A percentile compares a stretch with the other conserved stretches of the same genome.
phyloP scores from a whole-genome alignment of 2,888 invertebrate genomes.

The Aspidiotus destructor region DNA sequence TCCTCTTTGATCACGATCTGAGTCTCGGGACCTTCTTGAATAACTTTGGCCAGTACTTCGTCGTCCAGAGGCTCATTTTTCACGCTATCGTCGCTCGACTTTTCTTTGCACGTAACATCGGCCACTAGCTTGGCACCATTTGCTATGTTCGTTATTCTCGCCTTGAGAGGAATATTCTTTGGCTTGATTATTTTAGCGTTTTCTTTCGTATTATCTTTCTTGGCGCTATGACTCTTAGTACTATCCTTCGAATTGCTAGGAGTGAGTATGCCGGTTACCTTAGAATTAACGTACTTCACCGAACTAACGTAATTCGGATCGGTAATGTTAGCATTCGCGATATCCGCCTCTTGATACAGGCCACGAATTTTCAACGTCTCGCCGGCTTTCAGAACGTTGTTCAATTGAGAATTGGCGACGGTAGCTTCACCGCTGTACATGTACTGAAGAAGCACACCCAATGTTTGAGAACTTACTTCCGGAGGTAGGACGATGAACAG shows the following conservation, averaged over 20 bases:
- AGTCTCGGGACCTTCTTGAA: slow-evolving; percentile 34
- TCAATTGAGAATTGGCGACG: slow-evolving; percentile 72
- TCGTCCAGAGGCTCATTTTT: slow-evolving; percentile 27
- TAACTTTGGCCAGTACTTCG: slow-evolving; percentile 23
- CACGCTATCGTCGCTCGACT: slow-evolving; percentile 11
- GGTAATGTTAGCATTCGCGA: slow-evolving; percentile 37
- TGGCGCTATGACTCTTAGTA: slow-evolving; percentile 4
- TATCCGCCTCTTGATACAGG: slow-evolving; percentile 60
- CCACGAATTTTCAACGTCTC: slow-evolving; percentile 72
- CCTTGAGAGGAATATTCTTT: slow-evolving; percentile 11
- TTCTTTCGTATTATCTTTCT: slow-evolving; percentile 28
- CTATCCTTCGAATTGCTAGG: slow-evolving; percentile 23
- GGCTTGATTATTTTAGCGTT: slow-evolving; percentile 23
- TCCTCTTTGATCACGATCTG: slow-evolving; percentile 49
- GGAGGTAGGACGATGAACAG: slow-evolving; percentile 64
- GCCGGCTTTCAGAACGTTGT: slow-evolving; percentile 69
- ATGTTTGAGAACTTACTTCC: slow-evolving; percentile 66
- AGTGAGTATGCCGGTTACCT: slow-evolving; percentile 26
- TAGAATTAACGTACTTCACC: slow-evolving; percentile 22
- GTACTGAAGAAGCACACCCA: slow-evolving; percentile 72
- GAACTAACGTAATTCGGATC: slow-evolving; percentile 30
- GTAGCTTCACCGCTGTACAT: slow-evolving; percentile 80
- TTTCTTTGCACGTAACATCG: slow-evolving; percentile 27
- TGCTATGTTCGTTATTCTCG: slow-evolving; percentile 29
- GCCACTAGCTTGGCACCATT: slow-evolving; percentile 26